Base-by-base conservation (phyloP, 2,797 vertebrate genomes). In the Aeoliscus strigatus region DNA sequence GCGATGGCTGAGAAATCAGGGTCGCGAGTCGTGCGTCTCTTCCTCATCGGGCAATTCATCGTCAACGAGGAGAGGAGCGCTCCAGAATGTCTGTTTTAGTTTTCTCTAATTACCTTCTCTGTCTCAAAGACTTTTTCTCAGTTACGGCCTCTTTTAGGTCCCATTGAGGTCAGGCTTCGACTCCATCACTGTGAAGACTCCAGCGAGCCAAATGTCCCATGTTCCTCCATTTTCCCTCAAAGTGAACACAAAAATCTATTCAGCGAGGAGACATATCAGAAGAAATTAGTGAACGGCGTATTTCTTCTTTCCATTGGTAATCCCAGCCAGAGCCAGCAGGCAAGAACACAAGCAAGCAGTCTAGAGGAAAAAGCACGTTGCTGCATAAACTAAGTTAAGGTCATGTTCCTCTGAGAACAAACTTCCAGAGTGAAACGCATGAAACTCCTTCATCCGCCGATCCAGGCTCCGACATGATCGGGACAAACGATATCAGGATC, bases 21-120 rank as follows among this genome's bases (percentile, higher is more conserved):
- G 37, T 85, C 78, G 2, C 73, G 65, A 1, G 60, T 69, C 9
- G 70, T 79, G 2, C 84, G 82, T 65, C 73, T 89, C 73, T 77
- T 90, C 49, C 79, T 88, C 4, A 51, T 4, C 10, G 81, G 61
- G 60, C 90, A 91, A 60, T 88, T 56, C 90, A 92, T 92, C 59
- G 49, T 85, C 59, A 37, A 60, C 34, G 17, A 26, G 2, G 21
- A 26, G 12, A 41, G 9, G 6, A 4, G 16, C 1, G 15, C 27
- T 58, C 35, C 31, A 18, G 24, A 32, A 13, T 18, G n/a, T 33
- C 9, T 15, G 13, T 37, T 10, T 37, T 27, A 59, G 33, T 57
- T 36, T 7, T 33, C 28, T 57, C 27, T 51, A 36, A 32, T 13
- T 57, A 42, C 44, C 39, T 34, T 42, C 38, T 54, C 27, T 55